phyloP scores from a whole-genome alignment of 2,888 invertebrate species.

The Pristionchus mayeri region DNA sequence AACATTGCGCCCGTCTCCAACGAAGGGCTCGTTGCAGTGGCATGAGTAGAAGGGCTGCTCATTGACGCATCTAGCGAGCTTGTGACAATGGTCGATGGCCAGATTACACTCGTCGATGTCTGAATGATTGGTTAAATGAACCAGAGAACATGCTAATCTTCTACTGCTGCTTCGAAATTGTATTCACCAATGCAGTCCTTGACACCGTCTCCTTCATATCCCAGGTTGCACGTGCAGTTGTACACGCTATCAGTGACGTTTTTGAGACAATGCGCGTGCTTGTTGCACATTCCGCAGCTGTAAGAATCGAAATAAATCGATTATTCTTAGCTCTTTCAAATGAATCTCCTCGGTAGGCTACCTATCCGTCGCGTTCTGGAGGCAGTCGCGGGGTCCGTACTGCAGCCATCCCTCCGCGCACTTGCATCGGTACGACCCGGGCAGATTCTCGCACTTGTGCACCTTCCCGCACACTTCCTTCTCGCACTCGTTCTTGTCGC shows the following conservation, averaged over 20 bases:
- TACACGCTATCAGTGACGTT: conserved; percentile 8
- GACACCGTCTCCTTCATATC: conserved; percentile 44
- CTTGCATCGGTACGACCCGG: conserved; percentile 42
- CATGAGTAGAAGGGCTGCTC: conserved; percentile 83
- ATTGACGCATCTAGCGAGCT: conserved; percentile 87
- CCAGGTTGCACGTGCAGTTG: conserved; percentile 50
- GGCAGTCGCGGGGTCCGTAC: conserved; percentile 45
- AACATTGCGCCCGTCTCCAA: conserved; percentile 62
- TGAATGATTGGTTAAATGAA: conserved; percentile 76
- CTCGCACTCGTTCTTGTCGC: conserved; percentile 46
- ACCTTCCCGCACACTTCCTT: conserved; percentile 26
- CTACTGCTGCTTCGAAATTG: background rate
- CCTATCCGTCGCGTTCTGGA: conserved; percentile 32
- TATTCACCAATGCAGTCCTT: conserved; percentile 23
- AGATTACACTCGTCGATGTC: conserved; percentile 91
- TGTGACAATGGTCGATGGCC: conserved; percentile 83
- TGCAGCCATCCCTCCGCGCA: conserved; percentile 27
- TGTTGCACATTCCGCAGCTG: conserved; percentile 23
- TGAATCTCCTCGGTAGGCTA: background rate
- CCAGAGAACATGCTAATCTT: background rate
- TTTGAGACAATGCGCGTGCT: conserved; percentile 42
- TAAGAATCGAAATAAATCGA: background rate
- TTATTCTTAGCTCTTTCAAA: background rate
- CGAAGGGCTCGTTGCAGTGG: conserved; percentile 57
- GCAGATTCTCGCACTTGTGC: conserved; percentile 26